These are phyloP conservation scores for Asobara japonica DNA, from an alignment of 1,140 invertebrate species.

Conservation along the genomic window DNA sequence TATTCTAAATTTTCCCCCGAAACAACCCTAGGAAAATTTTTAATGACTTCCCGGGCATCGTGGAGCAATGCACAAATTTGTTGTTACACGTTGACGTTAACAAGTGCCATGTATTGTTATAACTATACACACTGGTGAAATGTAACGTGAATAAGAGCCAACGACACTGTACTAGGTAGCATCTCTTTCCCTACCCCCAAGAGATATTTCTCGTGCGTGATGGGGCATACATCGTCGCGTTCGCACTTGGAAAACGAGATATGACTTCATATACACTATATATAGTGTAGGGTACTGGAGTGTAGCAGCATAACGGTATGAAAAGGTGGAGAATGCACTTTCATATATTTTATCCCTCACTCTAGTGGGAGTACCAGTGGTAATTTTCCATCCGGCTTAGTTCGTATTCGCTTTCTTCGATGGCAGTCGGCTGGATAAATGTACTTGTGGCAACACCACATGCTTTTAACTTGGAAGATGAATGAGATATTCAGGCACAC, in stretches of 20 bases:
- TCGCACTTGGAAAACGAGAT: slow-evolving; percentile 33
- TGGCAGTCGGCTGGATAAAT: background rate
- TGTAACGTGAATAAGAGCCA: slow-evolving; percentile 7
- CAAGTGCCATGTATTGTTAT: background rate
- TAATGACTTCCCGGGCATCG: background rate
- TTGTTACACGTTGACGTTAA: background rate
- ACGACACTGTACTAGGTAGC: background rate
- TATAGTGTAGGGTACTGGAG: background rate
- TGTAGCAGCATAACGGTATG: slow-evolving; percentile 36
- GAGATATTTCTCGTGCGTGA: slow-evolving; percentile 43
- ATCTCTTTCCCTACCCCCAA: slow-evolving; percentile 20
- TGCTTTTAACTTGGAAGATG: background rate
- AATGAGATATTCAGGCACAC: background rate
- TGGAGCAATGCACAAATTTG: background rate
- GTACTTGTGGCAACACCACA: background rate
- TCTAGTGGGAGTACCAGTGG: slow-evolving; percentile 38
- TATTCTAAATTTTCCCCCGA: background rate
- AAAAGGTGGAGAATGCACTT: slow-evolving; percentile 41
- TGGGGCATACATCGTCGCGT: slow-evolving; percentile 46
- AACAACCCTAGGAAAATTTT: background rate
- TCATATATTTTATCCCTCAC: slow-evolving; percentile 48
- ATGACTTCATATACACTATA: slow-evolving; percentile 2
- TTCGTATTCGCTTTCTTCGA: slow-evolving; percentile 11
- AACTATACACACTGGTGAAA: background rate
- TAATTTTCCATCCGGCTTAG: slow-evolving; percentile 54